Percentiles rank a stretch among this genome's conserved stretches.
Evolutionary conservation across 2,113 vertebrate genomes (phyloP).

Genomic region (Casuarius casuarius): DNA sequence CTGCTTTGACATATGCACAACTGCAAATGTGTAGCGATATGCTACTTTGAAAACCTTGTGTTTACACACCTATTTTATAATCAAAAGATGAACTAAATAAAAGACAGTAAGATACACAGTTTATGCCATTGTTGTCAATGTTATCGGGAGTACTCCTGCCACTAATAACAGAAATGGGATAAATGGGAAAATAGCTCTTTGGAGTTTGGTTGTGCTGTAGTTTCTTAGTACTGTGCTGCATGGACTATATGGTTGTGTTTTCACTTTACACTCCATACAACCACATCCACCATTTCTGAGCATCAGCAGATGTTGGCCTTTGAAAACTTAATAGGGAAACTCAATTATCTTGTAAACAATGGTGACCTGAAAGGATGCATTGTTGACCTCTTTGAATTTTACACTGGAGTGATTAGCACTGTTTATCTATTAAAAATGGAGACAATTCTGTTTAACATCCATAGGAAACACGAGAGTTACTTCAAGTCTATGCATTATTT

Average conservation of each 20-base stretch:
- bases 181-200: conserved; percentile 74
- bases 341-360: conserved; percentile 55
- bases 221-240: conserved; percentile 77
- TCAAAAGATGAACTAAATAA: not conserved
- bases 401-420: conserved; percentile 11
- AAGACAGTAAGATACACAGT: not conserved
- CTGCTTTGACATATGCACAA: not conserved
- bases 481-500: not conserved
- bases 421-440: not conserved
- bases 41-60: conserved; percentile 43
- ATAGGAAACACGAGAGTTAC: not conserved
- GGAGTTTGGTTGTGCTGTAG: conserved; percentile 53
- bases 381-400: conserved; percentile 67
- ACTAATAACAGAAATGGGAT: conserved; percentile 78
- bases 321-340: conserved; percentile 78
- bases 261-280: conserved; percentile 76
- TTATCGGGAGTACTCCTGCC: not conserved
- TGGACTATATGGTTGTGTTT: conserved; percentile 71
- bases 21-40: not conserved
- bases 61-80: not conserved
- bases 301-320: conserved; percentile 87
- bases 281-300: conserved; percentile 78
- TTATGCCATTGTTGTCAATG: not conserved
- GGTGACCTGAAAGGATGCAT: conserved; percentile 80
- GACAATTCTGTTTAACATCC: not conserved